Percentiles rank a stretch among this genome's conserved stretches.
Evolutionary conservation across 2,797 vertebrate genomes (phyloP).

Genomic region (Fistularia commersonii): DNA sequence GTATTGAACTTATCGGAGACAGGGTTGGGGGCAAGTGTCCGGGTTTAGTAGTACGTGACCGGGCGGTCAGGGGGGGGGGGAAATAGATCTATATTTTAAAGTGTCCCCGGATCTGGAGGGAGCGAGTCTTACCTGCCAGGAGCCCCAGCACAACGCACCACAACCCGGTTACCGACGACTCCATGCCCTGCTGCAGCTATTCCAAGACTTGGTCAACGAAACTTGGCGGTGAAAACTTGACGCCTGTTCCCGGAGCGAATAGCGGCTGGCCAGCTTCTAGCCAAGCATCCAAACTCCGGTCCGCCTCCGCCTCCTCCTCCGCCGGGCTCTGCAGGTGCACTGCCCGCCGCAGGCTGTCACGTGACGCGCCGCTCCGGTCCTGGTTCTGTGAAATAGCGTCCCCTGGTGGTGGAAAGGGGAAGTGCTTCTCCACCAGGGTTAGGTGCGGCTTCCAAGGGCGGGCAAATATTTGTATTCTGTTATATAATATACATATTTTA

Average conservation of each 20-base stretch:
- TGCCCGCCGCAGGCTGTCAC: slow-evolving; percentile 62
- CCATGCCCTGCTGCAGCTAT: slow-evolving; percentile 58
- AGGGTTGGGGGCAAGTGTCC: too few species aligned
- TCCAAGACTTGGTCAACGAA: slow-evolving; percentile 33
- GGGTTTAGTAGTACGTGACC: too few species aligned
- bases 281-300: slow-evolving; percentile 65
- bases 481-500: too few species aligned
- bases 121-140: slow-evolving; percentile 64
- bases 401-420: slow-evolving; percentile 34
- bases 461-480: too few species aligned
- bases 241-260: slow-evolving; percentile 16
- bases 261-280: slow-evolving; percentile 24
- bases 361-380: slow-evolving; percentile 49
- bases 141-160: slow-evolving; percentile 46
- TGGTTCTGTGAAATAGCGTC: slow-evolving; percentile 23
- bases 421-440: not conserved
- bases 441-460: too few species aligned
- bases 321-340: slow-evolving; percentile 75
- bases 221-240: slow-evolving; percentile 55
- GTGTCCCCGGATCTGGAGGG: not conserved
- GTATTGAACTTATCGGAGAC: too few species aligned
- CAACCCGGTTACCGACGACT: slow-evolving; percentile 16
- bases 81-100: too few species aligned
- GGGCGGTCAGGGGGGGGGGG: not conserved
- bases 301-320: slow-evolving; percentile 34